Base-by-base conservation (phyloP, 1,140 invertebrate species). In the Lucilia sericata region DNA sequence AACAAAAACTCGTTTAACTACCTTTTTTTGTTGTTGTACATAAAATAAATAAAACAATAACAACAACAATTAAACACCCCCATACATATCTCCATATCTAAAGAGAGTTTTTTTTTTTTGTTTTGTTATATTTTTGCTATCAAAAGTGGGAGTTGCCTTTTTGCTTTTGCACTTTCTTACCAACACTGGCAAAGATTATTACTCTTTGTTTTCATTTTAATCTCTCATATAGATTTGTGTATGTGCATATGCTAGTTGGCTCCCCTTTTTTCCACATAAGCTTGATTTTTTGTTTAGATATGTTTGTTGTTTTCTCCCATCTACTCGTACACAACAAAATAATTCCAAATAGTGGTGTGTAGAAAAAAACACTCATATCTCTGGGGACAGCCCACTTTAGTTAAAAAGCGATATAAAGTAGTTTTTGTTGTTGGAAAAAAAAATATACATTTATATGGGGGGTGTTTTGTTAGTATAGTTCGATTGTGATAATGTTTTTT, bases 351-450 rank as follows among this genome's bases (percentile, higher is more conserved):
- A 14, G 25, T 49, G 30, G 80, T 55, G 49, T 14, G 49, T 82
- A 55, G 0, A 74, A 42, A 42, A 42, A 42, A 2, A 42, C 42
- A 42, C 74, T 78, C 74, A 34, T 83, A 83, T 83, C 83, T 55
- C 74, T 83, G 74, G 83, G 83, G 83, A 83, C 83, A 76, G 83
- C 83, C 83, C 83, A 82, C 83, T 82, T 81, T 84, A 80, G 83
- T 83, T 49, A 70, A 21, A 7, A 21, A 70, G 65, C 65, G 65
- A 70, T 70, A 70, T 70, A 70, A 70, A 25, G 5, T 55, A 55
- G 51, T n/a, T 13, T 55, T 30, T 30, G 25, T 30, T 30, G 5
- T 10, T 25, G 19, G 25, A 21, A 19, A 70, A 70, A 25, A 60
- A 60, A 60, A n/a, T 3, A n/a, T 60, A 21, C 8, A 70, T 70